Evolutionary conservation across 2,888 invertebrate species (phyloP).

Genomic region (Epicampocera succincta): DNA sequence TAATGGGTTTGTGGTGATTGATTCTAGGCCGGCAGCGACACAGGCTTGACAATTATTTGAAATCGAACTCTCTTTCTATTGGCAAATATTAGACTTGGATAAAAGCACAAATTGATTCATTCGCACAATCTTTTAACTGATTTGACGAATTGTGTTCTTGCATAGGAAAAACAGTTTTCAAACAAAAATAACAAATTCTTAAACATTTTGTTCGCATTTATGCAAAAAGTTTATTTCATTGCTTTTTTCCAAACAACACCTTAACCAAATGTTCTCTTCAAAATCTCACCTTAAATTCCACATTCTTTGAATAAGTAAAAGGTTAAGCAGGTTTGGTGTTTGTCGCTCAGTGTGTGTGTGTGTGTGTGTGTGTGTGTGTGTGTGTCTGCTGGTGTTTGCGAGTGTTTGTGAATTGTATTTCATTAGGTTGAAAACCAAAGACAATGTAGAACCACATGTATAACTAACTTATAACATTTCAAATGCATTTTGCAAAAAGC

Average conservation of each 20-base stretch:
- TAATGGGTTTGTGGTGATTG: not conserved
- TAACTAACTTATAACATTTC: constrained; percentile 65
- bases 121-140: no score
- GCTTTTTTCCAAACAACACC: no score
- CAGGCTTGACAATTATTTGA: no score
- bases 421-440: constrained; percentile 57
- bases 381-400: not conserved
- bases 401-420: constrained; percentile 36
- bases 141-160: no score
- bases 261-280: not conserved
- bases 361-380: constrained; percentile 1
- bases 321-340: not conserved
- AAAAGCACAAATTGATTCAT: no score
- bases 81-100: no score
- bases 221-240: no score
- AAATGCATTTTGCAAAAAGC: constrained; percentile 63
- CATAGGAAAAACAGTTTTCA: no score
- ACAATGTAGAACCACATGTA: constrained; percentile 65
- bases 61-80: no score
- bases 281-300: not conserved
- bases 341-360: not conserved
- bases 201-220: no score
- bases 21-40: no score
- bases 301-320: not conserved
- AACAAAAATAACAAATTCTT: no score